Percentiles rank a stretch among this genome's conserved stretches.
Conservation (phyloP, 2,888 invertebrate genomes). For the Dicyrtomina minuta region DNA sequence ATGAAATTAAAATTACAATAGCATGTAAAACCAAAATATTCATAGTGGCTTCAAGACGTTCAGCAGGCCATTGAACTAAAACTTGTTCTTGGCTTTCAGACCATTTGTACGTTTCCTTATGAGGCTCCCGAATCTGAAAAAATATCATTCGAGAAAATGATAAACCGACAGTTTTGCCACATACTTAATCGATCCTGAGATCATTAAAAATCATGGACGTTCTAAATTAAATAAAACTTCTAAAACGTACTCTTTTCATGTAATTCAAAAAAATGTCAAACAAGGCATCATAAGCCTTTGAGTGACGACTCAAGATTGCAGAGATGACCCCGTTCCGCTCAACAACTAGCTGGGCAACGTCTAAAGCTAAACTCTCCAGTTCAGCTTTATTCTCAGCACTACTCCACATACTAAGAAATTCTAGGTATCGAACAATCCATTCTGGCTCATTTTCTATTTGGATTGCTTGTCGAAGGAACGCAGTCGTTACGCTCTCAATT, state of each 20-base stretch:
- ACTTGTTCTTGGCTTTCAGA: conserved; percentile 74
- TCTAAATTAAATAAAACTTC: not conserved
- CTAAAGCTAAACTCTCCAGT: conserved; percentile 57
- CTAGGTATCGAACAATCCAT: conserved; percentile 46
- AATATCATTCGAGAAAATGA: conserved; percentile 28
- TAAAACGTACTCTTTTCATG: conserved; percentile 67
- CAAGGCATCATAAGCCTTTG: conserved; percentile 50
- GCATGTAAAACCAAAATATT: conserved; percentile 81
- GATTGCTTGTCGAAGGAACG: conserved; percentile 78
- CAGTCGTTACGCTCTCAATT: conserved; percentile 57
- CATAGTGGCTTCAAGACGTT: conserved; percentile 69
- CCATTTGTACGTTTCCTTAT: conserved; percentile 65
- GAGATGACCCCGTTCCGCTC: conserved; percentile 84
- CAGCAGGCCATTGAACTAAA: conserved; percentile 73
- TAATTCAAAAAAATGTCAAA: conserved; percentile 70
- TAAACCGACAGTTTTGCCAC: too few relatives aligned
- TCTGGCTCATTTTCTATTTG: conserved; percentile 75
- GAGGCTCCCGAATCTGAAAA: conserved; percentile 63
- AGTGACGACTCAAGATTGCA: conserved; percentile 69
- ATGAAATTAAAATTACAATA: conserved; percentile 77
- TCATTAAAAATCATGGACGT: too few relatives aligned
- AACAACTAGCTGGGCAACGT: conserved; percentile 86
- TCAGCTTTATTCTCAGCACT: conserved; percentile 32
- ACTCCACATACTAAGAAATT: conserved; percentile 48
- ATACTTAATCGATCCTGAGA: too few relatives aligned